Conservation (phyloP, 92 coral and sea anemone species). For the Muricea muricata region DNA sequence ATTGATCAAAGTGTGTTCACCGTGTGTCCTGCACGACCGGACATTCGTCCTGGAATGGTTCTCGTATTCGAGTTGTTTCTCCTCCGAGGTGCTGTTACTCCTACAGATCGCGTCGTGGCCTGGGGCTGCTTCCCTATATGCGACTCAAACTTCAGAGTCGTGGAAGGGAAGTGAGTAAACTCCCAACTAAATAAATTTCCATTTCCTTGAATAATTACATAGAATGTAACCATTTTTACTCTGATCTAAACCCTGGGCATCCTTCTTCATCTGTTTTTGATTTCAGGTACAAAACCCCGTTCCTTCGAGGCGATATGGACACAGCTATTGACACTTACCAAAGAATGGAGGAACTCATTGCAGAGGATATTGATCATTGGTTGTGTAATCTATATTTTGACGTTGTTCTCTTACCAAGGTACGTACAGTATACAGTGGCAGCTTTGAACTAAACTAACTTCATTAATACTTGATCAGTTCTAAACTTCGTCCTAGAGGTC, state of each 20-base stretch:
- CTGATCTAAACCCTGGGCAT: too few species aligned
- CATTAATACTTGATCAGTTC: background rate
- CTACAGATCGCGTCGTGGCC: slow-evolving; percentile 97
- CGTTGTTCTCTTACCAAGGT: slow-evolving; percentile 92
- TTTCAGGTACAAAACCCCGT: slow-evolving; percentile 90
- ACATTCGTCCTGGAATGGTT: slow-evolving; percentile 97
- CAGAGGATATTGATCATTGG: slow-evolving; percentile 97
- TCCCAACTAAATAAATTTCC: too few species aligned
- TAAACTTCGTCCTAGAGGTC: background rate
- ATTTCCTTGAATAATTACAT: too few species aligned
- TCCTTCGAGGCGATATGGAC: slow-evolving; percentile 96
- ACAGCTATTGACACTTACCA: slow-evolving; percentile 92
- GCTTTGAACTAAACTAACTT: background rate
- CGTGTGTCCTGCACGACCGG: slow-evolving; percentile 97
- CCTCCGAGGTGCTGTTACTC: slow-evolving; percentile 93
- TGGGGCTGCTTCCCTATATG: slow-evolving; percentile 99
- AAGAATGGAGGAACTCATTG: slow-evolving; percentile 90
- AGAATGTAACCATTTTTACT: too few species aligned
- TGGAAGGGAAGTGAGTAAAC: slow-evolving; percentile 88
- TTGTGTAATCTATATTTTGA: slow-evolving; percentile 96
- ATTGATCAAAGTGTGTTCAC: slow-evolving; percentile 99
- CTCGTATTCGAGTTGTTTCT: slow-evolving; percentile 94
- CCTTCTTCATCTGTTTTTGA: background rate
- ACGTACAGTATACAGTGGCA: too few species aligned
- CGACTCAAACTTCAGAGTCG: slow-evolving; percentile 95